Evolutionary conservation across 2,797 vertebrate species (phyloP).

Genomic region (Sebastes melanostomus): DNA sequence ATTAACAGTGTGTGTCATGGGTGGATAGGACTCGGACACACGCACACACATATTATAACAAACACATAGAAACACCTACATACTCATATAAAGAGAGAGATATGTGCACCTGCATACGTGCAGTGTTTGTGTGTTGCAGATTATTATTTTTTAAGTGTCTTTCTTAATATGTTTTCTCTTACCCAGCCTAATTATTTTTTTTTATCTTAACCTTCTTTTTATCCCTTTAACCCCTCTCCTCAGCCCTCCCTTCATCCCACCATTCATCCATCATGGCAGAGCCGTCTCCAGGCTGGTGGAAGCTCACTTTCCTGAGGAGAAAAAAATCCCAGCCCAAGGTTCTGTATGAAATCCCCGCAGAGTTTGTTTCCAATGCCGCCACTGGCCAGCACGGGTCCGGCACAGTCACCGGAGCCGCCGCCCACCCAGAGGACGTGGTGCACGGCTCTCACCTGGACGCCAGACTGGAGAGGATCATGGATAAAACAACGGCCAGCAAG

Average conservation of each 20-base stretch:
- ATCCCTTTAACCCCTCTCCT: neutral
- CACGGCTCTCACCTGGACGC: constrained; percentile 75
- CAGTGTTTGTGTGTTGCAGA: neutral
- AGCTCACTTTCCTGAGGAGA: constrained; percentile 89
- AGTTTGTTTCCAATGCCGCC: constrained; percentile 63
- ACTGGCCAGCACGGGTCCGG: neutral
- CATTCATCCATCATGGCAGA: constrained; percentile 80
- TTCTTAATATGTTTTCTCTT: neutral
- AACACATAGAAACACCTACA: neutral
- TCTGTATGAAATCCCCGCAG: constrained; percentile 85
- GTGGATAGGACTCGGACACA: neutral
- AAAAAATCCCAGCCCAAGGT: constrained; percentile 87
- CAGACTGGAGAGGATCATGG: constrained; percentile 90
- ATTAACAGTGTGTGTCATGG: constrained; percentile 35
- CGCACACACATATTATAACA: neutral
- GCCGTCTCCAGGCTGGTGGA: constrained; percentile 87
- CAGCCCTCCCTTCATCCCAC: neutral
- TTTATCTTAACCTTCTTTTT: neutral
- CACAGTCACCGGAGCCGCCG: constrained; percentile 12
- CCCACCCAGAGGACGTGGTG: neutral
- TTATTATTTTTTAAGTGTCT: neutral
- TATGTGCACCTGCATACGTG: neutral
- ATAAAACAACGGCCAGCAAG: constrained; percentile 83
- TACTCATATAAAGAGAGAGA: neutral
- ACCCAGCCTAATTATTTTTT: neutral